Conservation (phyloP, 2,888 invertebrate species). For the Metalampra italica region DNA sequence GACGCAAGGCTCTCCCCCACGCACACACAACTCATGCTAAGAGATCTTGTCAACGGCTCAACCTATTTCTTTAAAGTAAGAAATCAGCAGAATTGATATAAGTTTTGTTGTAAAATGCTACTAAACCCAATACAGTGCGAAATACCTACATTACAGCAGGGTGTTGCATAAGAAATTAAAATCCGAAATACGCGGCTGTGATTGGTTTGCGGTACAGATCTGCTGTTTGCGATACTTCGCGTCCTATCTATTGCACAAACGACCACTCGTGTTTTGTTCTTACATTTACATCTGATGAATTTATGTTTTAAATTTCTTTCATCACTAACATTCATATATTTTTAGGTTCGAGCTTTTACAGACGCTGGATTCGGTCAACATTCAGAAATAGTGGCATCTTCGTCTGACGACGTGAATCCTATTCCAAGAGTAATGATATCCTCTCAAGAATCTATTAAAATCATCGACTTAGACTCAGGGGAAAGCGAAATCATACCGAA, state of each 20-base stretch:
- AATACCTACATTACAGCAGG: too few relatives aligned
- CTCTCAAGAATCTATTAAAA: slow-evolving; percentile 83
- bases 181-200: too few relatives aligned
- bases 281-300: too few relatives aligned
- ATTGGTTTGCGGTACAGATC: too few relatives aligned
- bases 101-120: too few relatives aligned
- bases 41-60: slow-evolving; percentile 77
- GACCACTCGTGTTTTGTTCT: too few relatives aligned
- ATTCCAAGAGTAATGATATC: slow-evolving; percentile 88
- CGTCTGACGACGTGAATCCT: slow-evolving; percentile 84
- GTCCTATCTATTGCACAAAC: too few relatives aligned
- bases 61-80: slow-evolving; percentile 84
- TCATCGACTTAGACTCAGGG: slow-evolving; percentile 87
- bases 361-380: slow-evolving; percentile 86
- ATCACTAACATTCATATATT: neutral
- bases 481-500: slow-evolving; percentile 79
- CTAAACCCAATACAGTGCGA: too few relatives aligned
- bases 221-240: too few relatives aligned
- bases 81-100: too few relatives aligned
- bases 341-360: slow-evolving; percentile 88
- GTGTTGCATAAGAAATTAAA: too few relatives aligned
- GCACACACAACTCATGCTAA: slow-evolving; percentile 78
- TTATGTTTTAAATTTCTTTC: too few relatives aligned
- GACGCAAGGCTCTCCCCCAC: slow-evolving; percentile 67
- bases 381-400: slow-evolving; percentile 79